phyloP scores from a whole-genome alignment of 2,888 invertebrate species.

The Schrankia costaestrigalis region DNA sequence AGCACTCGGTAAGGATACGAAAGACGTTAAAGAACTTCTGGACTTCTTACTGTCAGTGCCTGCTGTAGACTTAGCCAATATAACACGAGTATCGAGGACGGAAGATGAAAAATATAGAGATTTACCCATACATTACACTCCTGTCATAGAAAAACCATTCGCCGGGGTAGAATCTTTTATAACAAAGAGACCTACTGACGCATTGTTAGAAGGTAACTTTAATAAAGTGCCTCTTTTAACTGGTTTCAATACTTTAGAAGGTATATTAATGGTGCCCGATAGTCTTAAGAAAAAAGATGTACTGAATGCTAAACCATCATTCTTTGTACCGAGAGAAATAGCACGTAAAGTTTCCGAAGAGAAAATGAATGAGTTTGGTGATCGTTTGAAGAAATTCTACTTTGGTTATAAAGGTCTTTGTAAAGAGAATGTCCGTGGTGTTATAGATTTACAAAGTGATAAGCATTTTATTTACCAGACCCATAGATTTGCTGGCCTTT shows the following conservation, averaged over 20 bases:
- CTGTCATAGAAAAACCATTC: conserved; percentile 53
- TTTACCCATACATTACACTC: conserved; percentile 49
- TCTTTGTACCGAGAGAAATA: conserved; percentile 47
- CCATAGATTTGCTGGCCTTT: conserved; percentile 48
- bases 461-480: conserved; percentile 45
- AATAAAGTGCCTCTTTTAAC: conserved; percentile 49
- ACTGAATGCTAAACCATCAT: conserved; percentile 42
- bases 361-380: conserved; percentile 42
- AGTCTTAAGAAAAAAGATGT: conserved; percentile 35
- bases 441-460: conserved; percentile 46
- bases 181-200: conserved; percentile 40
- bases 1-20: conserved; percentile 50
- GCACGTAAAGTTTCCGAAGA: conserved; percentile 31
- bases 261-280: conserved; percentile 39
- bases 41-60: conserved; percentile 45
- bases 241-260: conserved; percentile 57
- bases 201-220: conserved; percentile 39
- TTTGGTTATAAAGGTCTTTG: conserved; percentile 38
- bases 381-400: conserved; percentile 47
- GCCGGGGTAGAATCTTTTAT: conserved; percentile 44
- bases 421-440: conserved; percentile 29
- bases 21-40: conserved; percentile 42
- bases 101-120: conserved; percentile 47
- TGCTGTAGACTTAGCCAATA: conserved; percentile 38
- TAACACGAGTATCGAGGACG: conserved; percentile 41